These are phyloP conservation scores for Monopterus albus DNA, from an alignment of 2,113 vertebrate species.

Conservation along the genomic window DNA sequence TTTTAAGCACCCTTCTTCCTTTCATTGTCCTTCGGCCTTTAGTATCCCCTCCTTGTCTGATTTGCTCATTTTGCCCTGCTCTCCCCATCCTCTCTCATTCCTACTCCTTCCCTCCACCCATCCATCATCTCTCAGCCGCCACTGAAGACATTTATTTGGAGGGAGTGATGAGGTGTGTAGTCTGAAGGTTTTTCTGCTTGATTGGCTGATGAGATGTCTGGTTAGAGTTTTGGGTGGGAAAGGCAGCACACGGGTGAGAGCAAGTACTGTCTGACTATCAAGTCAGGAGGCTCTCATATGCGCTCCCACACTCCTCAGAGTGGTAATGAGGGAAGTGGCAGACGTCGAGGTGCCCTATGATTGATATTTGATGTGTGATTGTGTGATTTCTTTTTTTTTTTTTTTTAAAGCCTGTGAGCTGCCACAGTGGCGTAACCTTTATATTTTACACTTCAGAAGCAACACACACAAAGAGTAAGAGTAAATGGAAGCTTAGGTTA, in stretches of 20 bases:
- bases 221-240: constrained; percentile 8
- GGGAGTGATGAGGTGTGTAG: constrained; percentile 31
- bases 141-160: constrained; percentile 24
- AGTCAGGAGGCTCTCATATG: constrained; percentile 25
- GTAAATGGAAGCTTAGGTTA: constrained; percentile 51
- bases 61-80: constrained; percentile 22
- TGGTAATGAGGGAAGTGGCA: constrained; percentile 27
- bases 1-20: neutral
- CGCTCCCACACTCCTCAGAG: constrained; percentile 23
- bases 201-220: constrained; percentile 61
- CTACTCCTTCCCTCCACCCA: neutral
- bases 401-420: neutral
- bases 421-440: neutral
- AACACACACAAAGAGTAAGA: constrained; percentile 27
- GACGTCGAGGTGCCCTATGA: neutral
- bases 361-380: constrained; percentile 52
- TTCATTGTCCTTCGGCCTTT: neutral
- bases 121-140: neutral
- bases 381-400: neutral
- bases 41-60: constrained; percentile 9
- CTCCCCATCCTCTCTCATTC: neutral
- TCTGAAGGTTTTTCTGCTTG: constrained; percentile 39
- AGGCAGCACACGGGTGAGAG: neutral
- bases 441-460: constrained; percentile 14
- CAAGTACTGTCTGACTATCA: neutral